phyloP scores from a whole-genome alignment of 2,888 invertebrate species.

The Quadroppia sp. region DNA sequence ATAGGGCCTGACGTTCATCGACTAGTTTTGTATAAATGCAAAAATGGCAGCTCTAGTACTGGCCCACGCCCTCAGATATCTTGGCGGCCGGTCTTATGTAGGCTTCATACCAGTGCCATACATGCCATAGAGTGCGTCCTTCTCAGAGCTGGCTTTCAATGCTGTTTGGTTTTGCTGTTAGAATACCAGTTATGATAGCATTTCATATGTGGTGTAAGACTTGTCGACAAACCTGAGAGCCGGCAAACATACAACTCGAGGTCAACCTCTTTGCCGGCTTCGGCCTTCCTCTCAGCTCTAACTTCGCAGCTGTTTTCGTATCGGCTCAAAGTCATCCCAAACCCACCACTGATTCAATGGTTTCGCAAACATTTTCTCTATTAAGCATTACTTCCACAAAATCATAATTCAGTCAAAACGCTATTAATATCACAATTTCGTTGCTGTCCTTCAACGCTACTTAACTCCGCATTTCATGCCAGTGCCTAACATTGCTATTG shows the following conservation, averaged over 20 bases:
- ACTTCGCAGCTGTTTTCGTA: not conserved
- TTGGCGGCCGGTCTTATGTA: not conserved
- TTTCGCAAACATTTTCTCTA: slow-evolving; percentile 16
- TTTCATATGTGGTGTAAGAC: not conserved
- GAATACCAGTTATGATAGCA: slow-evolving; percentile 16
- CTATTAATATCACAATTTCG: slow-evolving; percentile 4
- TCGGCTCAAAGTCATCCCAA: slow-evolving; percentile 19
- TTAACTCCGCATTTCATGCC: slow-evolving; percentile 3
- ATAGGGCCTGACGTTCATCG: not conserved
- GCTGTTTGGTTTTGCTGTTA: not conserved
- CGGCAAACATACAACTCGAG: slow-evolving; percentile 7
- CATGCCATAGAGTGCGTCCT: slow-evolving; percentile 1
- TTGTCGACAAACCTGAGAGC: slow-evolving; percentile 16
- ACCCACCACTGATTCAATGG: slow-evolving; percentile 19
- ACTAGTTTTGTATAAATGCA: not conserved
- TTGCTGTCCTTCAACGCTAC: slow-evolving; percentile 15
- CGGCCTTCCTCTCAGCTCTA: slow-evolving; percentile 16
- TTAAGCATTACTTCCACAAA: slow-evolving; percentile 15
- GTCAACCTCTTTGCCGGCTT: slow-evolving; percentile 8
- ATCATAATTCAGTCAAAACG: slow-evolving; percentile 13
- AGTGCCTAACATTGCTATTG: slow-evolving; percentile 4
- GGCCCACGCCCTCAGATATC: slow-evolving; percentile 10
- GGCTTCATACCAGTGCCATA: slow-evolving; percentile 2
- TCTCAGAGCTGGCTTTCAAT: slow-evolving; percentile 6
- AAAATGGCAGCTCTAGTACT: slow-evolving; percentile 15